Conservation (phyloP, 2,113 vertebrate genomes). For the Leucoraja erinaceus region DNA sequence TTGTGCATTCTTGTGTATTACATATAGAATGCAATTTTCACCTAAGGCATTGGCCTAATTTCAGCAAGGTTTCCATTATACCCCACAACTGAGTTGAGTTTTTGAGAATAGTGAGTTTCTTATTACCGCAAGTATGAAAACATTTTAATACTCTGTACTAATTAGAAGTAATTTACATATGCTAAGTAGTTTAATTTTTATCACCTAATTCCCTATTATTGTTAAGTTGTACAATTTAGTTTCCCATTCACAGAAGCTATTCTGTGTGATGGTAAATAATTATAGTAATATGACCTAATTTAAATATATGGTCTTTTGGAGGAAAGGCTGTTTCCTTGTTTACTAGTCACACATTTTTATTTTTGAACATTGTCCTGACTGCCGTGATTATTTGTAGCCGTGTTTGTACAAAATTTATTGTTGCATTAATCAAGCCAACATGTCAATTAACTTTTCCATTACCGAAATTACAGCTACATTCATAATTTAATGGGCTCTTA, state of each 20-base stretch:
- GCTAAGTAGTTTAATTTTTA: conserved; percentile 29
- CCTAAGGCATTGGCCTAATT: neutral
- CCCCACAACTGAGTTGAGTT: neutral
- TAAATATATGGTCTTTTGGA: neutral
- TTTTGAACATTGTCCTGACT: neutral
- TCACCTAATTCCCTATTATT: conserved; percentile 15
- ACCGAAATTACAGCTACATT: conserved; percentile 10
- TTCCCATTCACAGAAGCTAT: neutral
- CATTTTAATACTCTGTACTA: conserved; percentile 2
- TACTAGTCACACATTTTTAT: neutral
- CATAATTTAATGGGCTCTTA: neutral
- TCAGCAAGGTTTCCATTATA: neutral
- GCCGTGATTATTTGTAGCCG: neutral
- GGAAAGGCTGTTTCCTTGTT: conserved; percentile 2
- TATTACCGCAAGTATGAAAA: neutral
- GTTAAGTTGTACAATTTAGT: neutral
- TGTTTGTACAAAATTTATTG: conserved; percentile 32
- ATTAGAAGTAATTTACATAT: conserved; percentile 26
- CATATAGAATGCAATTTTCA: neutral
- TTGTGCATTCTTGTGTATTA: neutral
- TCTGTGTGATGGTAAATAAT: neutral
- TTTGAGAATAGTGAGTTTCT: neutral
- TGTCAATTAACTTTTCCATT: conserved; percentile 29
- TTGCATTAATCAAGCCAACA: neutral
- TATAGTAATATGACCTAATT: neutral